Conservation (phyloP, 2,797 vertebrate species). For the Vespertilio murinus region DNA sequence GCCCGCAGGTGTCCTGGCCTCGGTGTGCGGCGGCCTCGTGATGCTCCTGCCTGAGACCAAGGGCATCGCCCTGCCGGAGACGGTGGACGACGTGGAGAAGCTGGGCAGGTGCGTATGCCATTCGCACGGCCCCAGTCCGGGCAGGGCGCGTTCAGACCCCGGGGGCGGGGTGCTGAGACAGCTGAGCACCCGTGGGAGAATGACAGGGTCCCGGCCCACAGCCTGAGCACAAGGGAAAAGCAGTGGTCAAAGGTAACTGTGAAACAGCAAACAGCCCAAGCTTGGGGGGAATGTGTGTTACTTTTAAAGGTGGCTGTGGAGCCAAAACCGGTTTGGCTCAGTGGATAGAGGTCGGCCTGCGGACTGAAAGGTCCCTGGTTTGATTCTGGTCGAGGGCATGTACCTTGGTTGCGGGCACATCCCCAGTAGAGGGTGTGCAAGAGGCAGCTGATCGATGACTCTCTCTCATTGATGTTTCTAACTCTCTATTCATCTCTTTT, state of each 20-base stretch:
- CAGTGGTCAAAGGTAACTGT: not conserved
- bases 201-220: not conserved
- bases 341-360: too few relatives aligned
- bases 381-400: too few relatives aligned
- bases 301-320: not conserved
- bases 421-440: too few relatives aligned
- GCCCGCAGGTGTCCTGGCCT: constrained; percentile 87
- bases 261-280: not conserved
- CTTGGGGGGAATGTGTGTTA: not conserved
- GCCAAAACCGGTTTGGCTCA: too few relatives aligned
- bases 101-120: constrained; percentile 85
- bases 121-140: not conserved
- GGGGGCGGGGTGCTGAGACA: not conserved
- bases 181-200: accelerated
- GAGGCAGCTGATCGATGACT: too few relatives aligned
- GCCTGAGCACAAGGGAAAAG: not conserved
- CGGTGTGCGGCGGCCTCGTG: constrained; percentile 90
- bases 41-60: constrained; percentile 94
- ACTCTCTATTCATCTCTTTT: too few relatives aligned
- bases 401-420: too few relatives aligned
- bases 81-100: constrained; percentile 93
- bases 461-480: too few relatives aligned
- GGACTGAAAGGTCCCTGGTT: too few relatives aligned
- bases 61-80: constrained; percentile 93
- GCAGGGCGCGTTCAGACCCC: not conserved